A percentile compares a stretch with the other conserved stretches of the same genome.
Conservation (phyloP, 53 echinoderm and acorn worm species). For the Luidia sarsii region DNA sequence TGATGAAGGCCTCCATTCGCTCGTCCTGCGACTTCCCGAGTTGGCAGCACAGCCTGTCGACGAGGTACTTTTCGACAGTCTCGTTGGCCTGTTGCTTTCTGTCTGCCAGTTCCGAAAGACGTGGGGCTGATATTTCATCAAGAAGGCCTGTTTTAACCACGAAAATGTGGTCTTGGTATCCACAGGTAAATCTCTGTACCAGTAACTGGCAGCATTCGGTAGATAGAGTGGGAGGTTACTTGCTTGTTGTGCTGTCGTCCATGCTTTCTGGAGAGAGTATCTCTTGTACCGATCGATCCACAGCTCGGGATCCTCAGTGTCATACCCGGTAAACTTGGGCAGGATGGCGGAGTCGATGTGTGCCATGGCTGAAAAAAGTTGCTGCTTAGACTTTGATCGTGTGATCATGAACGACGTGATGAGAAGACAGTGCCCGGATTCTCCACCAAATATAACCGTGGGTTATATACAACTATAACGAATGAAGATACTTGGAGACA, state of each 20-base stretch:
- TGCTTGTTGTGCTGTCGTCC: neutral
- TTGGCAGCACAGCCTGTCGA: neutral
- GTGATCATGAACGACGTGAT: neutral
- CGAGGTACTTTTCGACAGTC: slow-evolving; percentile 24
- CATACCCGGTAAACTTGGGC: neutral
- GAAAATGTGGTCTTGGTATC: neutral
- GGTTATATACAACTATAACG: too few species aligned
- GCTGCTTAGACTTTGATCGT: neutral
- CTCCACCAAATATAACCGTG: too few species aligned
- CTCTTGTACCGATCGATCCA: neutral
- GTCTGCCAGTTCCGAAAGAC: slow-evolving; percentile 16
- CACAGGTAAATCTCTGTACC: neutral
- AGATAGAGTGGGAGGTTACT: neutral
- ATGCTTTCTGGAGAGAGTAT: neutral
- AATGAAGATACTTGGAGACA: too few species aligned
- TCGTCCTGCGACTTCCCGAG: neutral
- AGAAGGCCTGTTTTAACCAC: neutral
- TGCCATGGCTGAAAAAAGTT: neutral
- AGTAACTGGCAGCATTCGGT: neutral
- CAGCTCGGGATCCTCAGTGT: slow-evolving; percentile 9
- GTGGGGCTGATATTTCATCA: neutral
- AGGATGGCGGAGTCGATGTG: slow-evolving; percentile 15
- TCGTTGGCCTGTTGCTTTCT: slow-evolving; percentile 14
- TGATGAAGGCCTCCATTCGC: too few species aligned
- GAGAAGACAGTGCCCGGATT: too few species aligned